phyloP scores from a whole-genome alignment of 2,113 vertebrate species.

The Eptatretus burgeri region DNA sequence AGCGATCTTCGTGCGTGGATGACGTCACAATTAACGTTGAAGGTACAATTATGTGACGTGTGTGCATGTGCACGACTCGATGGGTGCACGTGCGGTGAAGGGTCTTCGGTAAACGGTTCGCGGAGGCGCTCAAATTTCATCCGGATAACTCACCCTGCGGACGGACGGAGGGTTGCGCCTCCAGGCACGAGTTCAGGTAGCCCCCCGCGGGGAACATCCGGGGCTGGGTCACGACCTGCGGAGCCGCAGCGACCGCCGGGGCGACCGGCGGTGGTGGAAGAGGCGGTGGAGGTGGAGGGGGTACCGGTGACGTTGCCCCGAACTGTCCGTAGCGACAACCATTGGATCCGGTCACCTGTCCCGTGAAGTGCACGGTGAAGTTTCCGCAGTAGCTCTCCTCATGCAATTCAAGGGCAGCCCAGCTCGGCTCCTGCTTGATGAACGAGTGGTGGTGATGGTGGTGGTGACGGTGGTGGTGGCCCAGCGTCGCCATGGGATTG shows the following conservation, averaged over 20 bases:
- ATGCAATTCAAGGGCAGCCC: background rate
- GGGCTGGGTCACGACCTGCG: background rate
- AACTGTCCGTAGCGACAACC: slow-evolving; percentile 5
- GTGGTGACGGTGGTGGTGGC: background rate
- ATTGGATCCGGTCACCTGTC: background rate
- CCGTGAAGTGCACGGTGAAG: slow-evolving; percentile 1
- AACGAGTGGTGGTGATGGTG: background rate
- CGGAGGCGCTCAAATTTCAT: too few relatives aligned
- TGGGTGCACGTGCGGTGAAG: too few relatives aligned
- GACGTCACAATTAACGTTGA: too few relatives aligned
- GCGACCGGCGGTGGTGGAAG: background rate
- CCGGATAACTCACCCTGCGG: too few relatives aligned
- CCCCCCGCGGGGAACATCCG: background rate
- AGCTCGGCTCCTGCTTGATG: slow-evolving; percentile 4
- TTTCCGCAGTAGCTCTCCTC: slow-evolving; percentile 1
- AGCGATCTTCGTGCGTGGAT: too few relatives aligned
- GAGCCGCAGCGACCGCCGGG: background rate
- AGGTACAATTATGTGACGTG: too few relatives aligned
- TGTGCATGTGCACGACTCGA: too few relatives aligned
- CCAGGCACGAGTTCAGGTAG: background rate
- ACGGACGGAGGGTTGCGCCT: background rate
- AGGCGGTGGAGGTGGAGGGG: background rate
- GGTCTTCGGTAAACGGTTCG: too few relatives aligned
- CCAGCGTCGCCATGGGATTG: background rate
- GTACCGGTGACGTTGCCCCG: background rate